These are phyloP conservation scores for Cavia aperea DNA, from an alignment of 2,113 vertebrate genomes.

Conservation along the genomic window DNA sequence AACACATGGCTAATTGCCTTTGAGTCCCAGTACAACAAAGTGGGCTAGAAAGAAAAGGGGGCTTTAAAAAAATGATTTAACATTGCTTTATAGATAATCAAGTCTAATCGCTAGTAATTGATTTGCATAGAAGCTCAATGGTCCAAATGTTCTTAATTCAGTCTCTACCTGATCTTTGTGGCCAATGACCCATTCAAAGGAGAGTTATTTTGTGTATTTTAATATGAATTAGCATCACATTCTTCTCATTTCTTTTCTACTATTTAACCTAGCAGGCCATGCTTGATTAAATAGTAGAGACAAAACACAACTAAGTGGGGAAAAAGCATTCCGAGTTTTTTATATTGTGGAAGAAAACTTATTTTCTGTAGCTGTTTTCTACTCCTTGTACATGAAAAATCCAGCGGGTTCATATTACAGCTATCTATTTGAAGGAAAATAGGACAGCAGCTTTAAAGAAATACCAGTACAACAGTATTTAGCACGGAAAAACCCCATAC, in stretches of 20 bases:
- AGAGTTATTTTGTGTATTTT: slow-evolving; percentile 73
- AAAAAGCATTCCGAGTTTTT: not conserved
- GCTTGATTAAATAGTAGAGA: slow-evolving; percentile 7
- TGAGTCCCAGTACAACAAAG: slow-evolving; percentile 74
- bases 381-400: slow-evolving; percentile 28
- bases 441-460: slow-evolving; percentile 59
- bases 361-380: slow-evolving; percentile 46
- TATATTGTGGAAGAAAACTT: slow-evolving; percentile 27
- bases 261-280: slow-evolving; percentile 39
- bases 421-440: slow-evolving; percentile 63
- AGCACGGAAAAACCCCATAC: slow-evolving; percentile 41
- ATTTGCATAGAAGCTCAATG: slow-evolving; percentile 85
- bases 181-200: slow-evolving; percentile 81
- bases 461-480: slow-evolving; percentile 52
- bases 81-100: slow-evolving; percentile 78
- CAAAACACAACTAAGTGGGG: slow-evolving; percentile 31
- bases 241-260: slow-evolving; percentile 62
- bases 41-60: slow-evolving; percentile 70
- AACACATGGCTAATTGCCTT: slow-evolving; percentile 76
- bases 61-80: slow-evolving; percentile 76
- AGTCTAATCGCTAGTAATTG: slow-evolving; percentile 86
- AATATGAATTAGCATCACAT: slow-evolving; percentile 67
- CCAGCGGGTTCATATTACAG: slow-evolving; percentile 43
- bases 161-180: slow-evolving; percentile 77
- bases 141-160: slow-evolving; percentile 83